A percentile compares a stretch with the other conserved stretches of the same genome.
These are phyloP conservation scores for Luperina testacea DNA, from an alignment of 2,888 invertebrate species.

Conservation along the genomic window DNA sequence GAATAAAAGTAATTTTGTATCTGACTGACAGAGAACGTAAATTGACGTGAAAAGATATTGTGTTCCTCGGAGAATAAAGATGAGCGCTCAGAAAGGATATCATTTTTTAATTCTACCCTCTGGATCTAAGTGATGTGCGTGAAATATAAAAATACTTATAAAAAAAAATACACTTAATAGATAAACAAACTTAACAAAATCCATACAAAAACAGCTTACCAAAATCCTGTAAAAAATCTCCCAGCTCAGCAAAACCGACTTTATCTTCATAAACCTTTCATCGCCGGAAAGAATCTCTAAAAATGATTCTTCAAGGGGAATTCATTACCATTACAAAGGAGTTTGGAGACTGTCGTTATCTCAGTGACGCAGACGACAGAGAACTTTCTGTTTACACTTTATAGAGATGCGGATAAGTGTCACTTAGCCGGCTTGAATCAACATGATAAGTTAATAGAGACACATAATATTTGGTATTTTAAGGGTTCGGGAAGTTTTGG, in stretches of 20 bases:
- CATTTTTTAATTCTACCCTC: not conserved
- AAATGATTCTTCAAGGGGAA: constrained; percentile 66
- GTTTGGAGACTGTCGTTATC: constrained; percentile 60
- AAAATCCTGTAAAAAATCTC: constrained; percentile 34
- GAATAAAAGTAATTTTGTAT: not conserved
- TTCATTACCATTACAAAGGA: constrained; percentile 74
- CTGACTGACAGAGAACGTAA: not conserved
- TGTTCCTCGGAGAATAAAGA: not conserved
- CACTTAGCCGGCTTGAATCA: constrained; percentile 36
- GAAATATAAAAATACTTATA: not conserved
- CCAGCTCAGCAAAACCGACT: constrained; percentile 18
- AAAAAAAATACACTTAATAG: constrained; percentile 2
- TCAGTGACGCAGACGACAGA: constrained; percentile 34
- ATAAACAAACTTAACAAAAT: constrained; percentile 34
- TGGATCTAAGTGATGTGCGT: not conserved
- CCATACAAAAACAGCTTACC: constrained; percentile 22
- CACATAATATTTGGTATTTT: constrained; percentile 21
- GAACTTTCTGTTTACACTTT: constrained; percentile 50
- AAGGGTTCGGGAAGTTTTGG: constrained; percentile 13
- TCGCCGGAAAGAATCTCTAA: constrained; percentile 60
- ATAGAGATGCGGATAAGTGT: constrained; percentile 26
- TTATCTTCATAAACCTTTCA: constrained; percentile 42
- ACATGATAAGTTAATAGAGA: constrained; percentile 40
- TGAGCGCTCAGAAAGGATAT: not conserved
- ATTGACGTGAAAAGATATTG: not conserved